These are phyloP conservation scores for Taphrorychus bicolor DNA, from an alignment of 2,888 invertebrate species.

Conservation along the genomic window DNA sequence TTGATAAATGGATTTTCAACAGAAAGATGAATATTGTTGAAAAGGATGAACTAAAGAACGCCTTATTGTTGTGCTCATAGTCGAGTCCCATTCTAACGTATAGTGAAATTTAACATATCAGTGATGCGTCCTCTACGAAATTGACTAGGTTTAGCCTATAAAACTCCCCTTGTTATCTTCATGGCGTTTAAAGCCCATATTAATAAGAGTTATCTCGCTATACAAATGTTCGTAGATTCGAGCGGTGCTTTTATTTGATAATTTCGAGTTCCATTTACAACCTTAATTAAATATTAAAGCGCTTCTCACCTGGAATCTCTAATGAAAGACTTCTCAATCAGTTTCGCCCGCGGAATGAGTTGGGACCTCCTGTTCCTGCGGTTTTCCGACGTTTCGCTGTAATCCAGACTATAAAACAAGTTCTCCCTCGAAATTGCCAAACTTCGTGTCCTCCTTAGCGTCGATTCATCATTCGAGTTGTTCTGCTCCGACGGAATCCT, in stretches of 20 bases:
- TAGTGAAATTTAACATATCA: no score
- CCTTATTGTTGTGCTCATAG: no score
- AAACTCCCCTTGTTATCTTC: no score
- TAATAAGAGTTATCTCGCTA: no score
- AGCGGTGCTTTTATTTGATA: neutral
- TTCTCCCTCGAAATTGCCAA: constrained; percentile 70
- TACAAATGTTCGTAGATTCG: no score
- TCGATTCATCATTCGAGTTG: constrained; percentile 42
- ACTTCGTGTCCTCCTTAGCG: constrained; percentile 49
- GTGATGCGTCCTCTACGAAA: no score
- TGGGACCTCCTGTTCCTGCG: constrained; percentile 66
- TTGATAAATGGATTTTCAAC: no score
- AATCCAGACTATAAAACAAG: constrained; percentile 73
- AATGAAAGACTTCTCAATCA: constrained; percentile 74
- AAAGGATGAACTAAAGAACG: no score
- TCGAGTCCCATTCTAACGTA: no score
- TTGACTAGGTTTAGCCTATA: no score
- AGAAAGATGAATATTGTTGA: no score
- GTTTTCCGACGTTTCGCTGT: constrained; percentile 61
- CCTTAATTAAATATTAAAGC: neutral
- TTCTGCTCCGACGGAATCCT: constrained; percentile 49
- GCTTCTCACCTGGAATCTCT: constrained; percentile 62
- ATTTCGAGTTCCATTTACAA: neutral
- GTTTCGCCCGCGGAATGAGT: constrained; percentile 80
- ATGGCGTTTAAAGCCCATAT: no score